These are phyloP conservation scores for Daphoenositta chrysoptera DNA, from an alignment of 2,113 vertebrate genomes.

Conservation along the genomic window DNA sequence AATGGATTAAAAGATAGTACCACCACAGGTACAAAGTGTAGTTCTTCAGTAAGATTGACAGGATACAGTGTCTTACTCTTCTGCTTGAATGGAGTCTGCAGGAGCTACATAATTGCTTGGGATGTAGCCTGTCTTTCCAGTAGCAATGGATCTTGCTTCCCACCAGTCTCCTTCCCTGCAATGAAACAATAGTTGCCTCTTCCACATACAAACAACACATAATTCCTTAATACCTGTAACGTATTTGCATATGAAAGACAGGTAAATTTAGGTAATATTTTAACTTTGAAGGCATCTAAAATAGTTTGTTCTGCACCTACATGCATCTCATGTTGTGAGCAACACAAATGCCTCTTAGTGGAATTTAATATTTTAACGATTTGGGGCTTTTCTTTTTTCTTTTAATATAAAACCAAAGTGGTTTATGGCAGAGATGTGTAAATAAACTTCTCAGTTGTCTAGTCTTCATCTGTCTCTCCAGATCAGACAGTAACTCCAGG, in stretches of 20 bases:
- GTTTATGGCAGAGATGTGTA: background rate
- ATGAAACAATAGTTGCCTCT: conserved; percentile 48
- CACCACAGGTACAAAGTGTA: background rate
- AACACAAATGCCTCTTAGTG: background rate
- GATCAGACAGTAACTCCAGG: background rate
- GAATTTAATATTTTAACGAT: background rate
- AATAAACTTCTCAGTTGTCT: background rate
- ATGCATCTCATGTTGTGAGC: background rate
- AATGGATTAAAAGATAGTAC: background rate
- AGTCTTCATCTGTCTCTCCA: background rate
- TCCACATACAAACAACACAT: background rate
- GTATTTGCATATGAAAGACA: background rate
- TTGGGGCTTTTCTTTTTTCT: background rate
- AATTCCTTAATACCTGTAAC: background rate
- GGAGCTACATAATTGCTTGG: conserved; percentile 99
- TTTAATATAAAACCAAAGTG: background rate
- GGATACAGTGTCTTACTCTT: conserved; percentile 86
- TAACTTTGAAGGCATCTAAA: background rate
- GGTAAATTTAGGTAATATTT: background rate
- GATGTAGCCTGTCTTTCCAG: conserved; percentile 96
- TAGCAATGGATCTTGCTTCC: conserved; percentile 98
- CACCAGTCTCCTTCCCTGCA: conserved; percentile 98
- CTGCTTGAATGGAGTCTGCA: conserved; percentile 98
- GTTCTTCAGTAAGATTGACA: conserved; percentile 36
- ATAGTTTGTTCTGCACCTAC: background rate